phyloP scores from a whole-genome alignment of 1,140 invertebrate species.

The Aphelenchoides fujianensis region DNA sequence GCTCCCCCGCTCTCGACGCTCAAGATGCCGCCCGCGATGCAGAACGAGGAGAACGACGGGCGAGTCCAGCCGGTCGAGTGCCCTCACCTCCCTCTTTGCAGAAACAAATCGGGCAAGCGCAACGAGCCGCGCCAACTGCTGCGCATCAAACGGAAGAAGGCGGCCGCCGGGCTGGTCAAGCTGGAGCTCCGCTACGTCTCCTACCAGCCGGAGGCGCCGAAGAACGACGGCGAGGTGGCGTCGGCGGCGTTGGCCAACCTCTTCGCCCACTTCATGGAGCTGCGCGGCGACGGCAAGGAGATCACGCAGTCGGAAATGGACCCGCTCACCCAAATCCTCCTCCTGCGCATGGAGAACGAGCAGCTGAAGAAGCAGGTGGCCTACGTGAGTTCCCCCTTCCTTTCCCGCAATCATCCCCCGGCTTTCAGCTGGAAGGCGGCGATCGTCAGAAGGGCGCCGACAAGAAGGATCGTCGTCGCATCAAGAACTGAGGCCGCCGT shows the following conservation, averaged over 20 bases:
- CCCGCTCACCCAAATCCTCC: not conserved
- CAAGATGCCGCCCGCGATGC: too few relatives aligned
- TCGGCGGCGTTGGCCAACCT: conserved; percentile 6
- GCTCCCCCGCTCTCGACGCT: too few relatives aligned
- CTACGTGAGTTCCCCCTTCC: not conserved
- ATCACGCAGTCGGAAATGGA: not conserved
- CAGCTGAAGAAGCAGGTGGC: not conserved
- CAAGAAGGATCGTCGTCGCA: too few relatives aligned
- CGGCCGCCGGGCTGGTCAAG: conserved; percentile 2
- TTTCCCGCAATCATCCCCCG: too few relatives aligned
- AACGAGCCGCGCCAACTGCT: conserved; percentile 17
- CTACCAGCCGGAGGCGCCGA: conserved; percentile 1
- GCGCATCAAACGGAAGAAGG: conserved; percentile 12
- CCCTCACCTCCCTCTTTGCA: too few relatives aligned
- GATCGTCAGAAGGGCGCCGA: too few relatives aligned
- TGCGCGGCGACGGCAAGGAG: not conserved
- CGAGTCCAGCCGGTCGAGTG: too few relatives aligned
- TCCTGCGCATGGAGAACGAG: conserved; percentile 15
- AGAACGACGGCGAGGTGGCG: not conserved
- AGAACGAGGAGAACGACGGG: too few relatives aligned
- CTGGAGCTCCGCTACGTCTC: conserved; percentile 21
- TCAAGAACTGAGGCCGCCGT: too few relatives aligned
- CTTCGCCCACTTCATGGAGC: conserved; percentile 6
- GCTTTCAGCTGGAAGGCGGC: too few relatives aligned
- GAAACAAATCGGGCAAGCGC: not conserved